A percentile compares a stretch with the other conserved stretches of the same genome.
Evolutionary conservation across 2,888 invertebrate species (phyloP).

Genomic region (Nephrotoma guestfalica): DNA sequence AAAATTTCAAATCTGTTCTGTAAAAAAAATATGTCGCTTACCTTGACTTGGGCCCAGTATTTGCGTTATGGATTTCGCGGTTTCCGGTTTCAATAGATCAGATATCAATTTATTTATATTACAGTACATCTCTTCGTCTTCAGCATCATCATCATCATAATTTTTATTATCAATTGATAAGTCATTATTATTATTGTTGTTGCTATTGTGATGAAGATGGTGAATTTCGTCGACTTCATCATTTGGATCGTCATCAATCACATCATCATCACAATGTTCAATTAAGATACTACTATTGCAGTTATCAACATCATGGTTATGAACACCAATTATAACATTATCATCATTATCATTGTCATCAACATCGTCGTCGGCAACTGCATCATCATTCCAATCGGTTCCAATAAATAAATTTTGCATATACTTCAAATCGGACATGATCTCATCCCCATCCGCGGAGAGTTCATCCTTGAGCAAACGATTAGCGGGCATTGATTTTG

Average conservation of each 20-base stretch:
- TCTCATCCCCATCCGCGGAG: conserved; percentile 23
- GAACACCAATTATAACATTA: conserved; percentile 9
- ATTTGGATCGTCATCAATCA: neutral
- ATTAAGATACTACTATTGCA: conserved; percentile 8
- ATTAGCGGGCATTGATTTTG: conserved; percentile 23
- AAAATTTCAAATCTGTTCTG: too few species aligned
- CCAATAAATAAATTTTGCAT: conserved; percentile 27
- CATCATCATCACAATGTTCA: neutral
- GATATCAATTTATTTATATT: conserved; percentile 23
- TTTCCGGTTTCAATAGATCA: conserved; percentile 22
- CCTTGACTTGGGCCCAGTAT: conserved; percentile 12
- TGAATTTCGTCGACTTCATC: neutral
- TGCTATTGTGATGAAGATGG: neutral
- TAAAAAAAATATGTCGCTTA: neutral
- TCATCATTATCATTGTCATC: conserved; percentile 2
- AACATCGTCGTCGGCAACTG: conserved; percentile 12
- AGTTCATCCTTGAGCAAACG: conserved; percentile 22
- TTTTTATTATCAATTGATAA: conserved; percentile 6
- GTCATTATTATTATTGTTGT: conserved; percentile 11
- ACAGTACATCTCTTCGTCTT: conserved; percentile 17
- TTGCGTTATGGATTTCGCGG: conserved; percentile 17
- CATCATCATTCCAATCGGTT: conserved; percentile 12
- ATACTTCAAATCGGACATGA: conserved; percentile 24
- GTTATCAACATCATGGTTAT: conserved; percentile 7
- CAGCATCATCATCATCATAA: conserved; percentile 11